Percentiles rank a stretch among this genome's conserved stretches.
phyloP scores from a whole-genome alignment of 1,140 invertebrate species.

The Contarinia nasturtii region DNA sequence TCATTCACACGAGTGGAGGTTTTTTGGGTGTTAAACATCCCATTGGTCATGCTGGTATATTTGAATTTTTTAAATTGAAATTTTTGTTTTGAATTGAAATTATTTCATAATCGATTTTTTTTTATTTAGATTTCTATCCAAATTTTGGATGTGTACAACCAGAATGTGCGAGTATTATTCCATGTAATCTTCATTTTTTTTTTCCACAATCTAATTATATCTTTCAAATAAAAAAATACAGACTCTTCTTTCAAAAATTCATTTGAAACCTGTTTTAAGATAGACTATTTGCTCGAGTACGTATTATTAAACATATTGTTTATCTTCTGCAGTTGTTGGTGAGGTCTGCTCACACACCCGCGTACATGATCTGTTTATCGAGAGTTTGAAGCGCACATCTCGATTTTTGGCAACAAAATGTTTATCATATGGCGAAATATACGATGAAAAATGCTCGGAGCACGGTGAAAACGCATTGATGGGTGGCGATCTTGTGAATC shows the following conservation, averaged over 20 bases:
- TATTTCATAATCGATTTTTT: too few species aligned
- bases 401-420: constrained; percentile 19
- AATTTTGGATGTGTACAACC: constrained; percentile 9
- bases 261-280: too few species aligned
- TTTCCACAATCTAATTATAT: too few species aligned
- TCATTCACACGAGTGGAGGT: constrained; percentile 39
- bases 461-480: neutral
- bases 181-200: too few species aligned
- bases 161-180: constrained; percentile 4
- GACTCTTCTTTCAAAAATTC: too few species aligned
- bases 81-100: too few species aligned
- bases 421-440: constrained; percentile 20
- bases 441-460: neutral
- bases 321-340: constrained; percentile 3
- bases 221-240: too few species aligned
- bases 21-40: constrained; percentile 24
- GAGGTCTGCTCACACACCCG: constrained; percentile 28
- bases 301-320: too few species aligned
- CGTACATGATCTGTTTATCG: constrained; percentile 25
- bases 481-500: neutral
- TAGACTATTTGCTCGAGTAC: too few species aligned
- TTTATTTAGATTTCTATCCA: constrained; percentile 23
- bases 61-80: too few species aligned
- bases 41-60: constrained; percentile 20
- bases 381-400: constrained; percentile 21